These are phyloP conservation scores for Pocillopora verrucosa DNA, from an alignment of 64 coral and sea anemone genomes.

Conservation along the genomic window DNA sequence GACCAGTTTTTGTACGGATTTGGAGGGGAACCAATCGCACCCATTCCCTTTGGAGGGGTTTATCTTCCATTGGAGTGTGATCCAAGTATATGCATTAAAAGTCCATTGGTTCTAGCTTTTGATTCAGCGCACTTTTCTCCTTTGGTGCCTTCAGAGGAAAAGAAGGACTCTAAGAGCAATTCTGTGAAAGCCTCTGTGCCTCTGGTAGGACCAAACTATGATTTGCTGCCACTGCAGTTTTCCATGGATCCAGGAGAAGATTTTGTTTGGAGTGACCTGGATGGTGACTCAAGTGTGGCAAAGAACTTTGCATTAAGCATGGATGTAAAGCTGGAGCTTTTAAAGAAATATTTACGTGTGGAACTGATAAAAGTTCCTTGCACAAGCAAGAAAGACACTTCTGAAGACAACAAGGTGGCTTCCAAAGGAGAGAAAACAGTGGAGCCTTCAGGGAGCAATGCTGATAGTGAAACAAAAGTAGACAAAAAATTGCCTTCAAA, in stretches of 20 bases:
- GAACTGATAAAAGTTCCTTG: conserved; percentile 51
- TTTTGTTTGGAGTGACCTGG: conserved; percentile 69
- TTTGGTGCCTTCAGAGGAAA: conserved; percentile 71
- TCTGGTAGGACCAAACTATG: conserved; percentile 68
- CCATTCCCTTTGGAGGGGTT: conserved; percentile 97
- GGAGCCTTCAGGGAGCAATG: not conserved
- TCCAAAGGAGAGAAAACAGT: conserved; percentile 47
- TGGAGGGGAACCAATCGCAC: conserved; percentile 86
- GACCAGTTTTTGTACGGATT: conserved; percentile 86
- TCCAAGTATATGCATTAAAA: conserved; percentile 63
- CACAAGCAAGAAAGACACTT: conserved; percentile 53
- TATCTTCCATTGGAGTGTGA: conserved; percentile 88
- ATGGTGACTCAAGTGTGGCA: conserved; percentile 31
- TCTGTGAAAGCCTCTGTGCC: conserved; percentile 65
- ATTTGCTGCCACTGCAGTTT: conserved; percentile 82
- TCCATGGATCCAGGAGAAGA: conserved; percentile 67
- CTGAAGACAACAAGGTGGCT: conserved; percentile 11
- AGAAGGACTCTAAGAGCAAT: conserved; percentile 22
- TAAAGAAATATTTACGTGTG: conserved; percentile 85
- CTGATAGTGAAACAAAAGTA: not conserved
- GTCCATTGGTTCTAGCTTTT: conserved; percentile 81
- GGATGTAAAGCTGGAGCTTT: conserved; percentile 58
- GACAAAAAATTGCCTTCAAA: conserved; percentile 31
- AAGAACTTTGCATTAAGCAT: conserved; percentile 44
- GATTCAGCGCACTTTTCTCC: conserved; percentile 93